Base-by-base conservation (phyloP, 2,113 vertebrate species). In the Dunckerocampus dactyliophorus region DNA sequence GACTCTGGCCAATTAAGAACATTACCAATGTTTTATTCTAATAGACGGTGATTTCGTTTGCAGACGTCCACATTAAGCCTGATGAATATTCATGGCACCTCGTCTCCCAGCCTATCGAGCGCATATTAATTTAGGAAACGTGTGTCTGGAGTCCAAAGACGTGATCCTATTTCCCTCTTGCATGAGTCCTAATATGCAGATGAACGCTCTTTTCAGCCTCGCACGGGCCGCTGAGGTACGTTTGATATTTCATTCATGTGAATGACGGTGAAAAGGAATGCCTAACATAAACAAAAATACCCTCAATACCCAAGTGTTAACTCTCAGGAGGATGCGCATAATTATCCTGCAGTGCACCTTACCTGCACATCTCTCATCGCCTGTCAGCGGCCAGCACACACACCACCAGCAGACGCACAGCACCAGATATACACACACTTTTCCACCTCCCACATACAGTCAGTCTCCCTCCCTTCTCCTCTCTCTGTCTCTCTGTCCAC, bases 191-290 rank as follows among this genome's bases (percentile, higher is more conserved):
- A 80, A 89, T 89, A 84, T 90, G 82, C 82, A 88, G 85, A 88
- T 86, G 75, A 88, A 87, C 59, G 69, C 77, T 82, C 80, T 82
- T 80, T 81, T 83, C 84, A 74, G 72, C 69, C 73, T 66, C 60
- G 57, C 71, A 56, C 59, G 28, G 79, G 73, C 78, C 84, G 74
- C 83, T 59, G 76, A 88, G 82, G 83, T 79, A 70, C 74, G 80
- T 86, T 89, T 90, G 83, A 88, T 90, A 89, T 88, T 89, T 89
- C 81, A 88, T 89, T 91, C 81, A 87, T 88, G 85, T 81, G 82
- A 85, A 77, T 52, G 58, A 77, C 67, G 71, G 55, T 58, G 72
- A 72, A 76, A 73, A 52, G n/a, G 67, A 77, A 80, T 68, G 71
- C 72, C 65, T 72, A 77, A 87, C 83, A 80, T 78, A 84, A 87